Evolutionary conservation across 1,140 invertebrate species (phyloP), one percentile per base, ranked within the genome.

Genomic region (Hestina assimilis): DNA sequence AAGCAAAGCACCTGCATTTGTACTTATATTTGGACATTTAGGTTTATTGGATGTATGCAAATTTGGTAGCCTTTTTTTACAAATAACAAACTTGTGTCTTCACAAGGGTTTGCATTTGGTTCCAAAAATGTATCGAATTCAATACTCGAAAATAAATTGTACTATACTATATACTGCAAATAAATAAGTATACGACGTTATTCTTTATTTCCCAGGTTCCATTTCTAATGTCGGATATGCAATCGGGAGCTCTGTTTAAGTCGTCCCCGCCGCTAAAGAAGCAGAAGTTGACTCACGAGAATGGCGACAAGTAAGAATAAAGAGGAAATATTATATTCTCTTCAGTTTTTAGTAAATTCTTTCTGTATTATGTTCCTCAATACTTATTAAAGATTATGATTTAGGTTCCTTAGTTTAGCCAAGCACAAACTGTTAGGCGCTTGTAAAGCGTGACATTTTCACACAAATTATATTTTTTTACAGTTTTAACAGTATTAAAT

Each of bases 181-280:
- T 14, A 3, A 33, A 17, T 33, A 33, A n/a, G 11, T 17, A 4
- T 38, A 35, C 24, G 2, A 7, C 8, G n/a, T n/a, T 3, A 1
- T 8, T n/a, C 24, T 33, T 3, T 15, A 7, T 17, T 1, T 15
- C 19, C 14, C 63, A 87, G 83, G 75, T 85, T 1, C 83, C 82
- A 17, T 83, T 87, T 59, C 45, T 87, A 29, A 84, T 83, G 75
- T 46, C 59, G 3, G 76, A 77, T 3, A 68, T 87, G 4, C 71
- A 55, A 15, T 77, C 73, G 6, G 83, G 83, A 24, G 63, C 67
- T 6, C 72, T 87, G 72, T 87, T 87, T 55, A 52, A 67, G 8
- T 52, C 61, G 4, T 43, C 70, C 0, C 72, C 79, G 23, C 79
- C 74, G 8, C 29, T 46, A n/a, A 84, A 83, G 69, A 80, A 77